Percentiles rank a stretch among this genome's conserved stretches.
Conservation (phyloP, 2,888 invertebrate genomes). For the Dicyrtomina minuta region DNA sequence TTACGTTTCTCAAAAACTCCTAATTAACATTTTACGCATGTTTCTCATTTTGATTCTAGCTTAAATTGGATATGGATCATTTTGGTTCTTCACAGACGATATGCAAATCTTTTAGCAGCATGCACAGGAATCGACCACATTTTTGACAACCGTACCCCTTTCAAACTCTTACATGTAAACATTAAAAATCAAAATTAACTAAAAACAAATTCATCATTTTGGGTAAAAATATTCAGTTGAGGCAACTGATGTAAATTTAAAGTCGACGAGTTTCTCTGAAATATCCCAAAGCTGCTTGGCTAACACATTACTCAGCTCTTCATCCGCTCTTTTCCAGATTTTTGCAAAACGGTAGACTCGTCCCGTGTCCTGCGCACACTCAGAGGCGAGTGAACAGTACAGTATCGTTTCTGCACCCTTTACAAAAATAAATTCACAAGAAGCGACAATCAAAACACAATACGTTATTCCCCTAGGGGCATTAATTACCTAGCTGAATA, state of each 20-base stretch:
- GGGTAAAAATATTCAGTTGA: too few relatives aligned
- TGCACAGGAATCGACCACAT: too few relatives aligned
- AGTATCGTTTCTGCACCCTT: constrained; percentile 21
- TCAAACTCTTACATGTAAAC: too few relatives aligned
- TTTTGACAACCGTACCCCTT: too few relatives aligned
- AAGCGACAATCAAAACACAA: neutral
- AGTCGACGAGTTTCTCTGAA: constrained; percentile 71
- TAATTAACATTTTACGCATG: too few relatives aligned
- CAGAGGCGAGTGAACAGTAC: constrained; percentile 3
- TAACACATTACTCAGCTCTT: neutral
- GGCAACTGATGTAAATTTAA: constrained; percentile 61
- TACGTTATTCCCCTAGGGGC: neutral
- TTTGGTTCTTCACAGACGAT: too few relatives aligned
- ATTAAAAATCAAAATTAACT: too few relatives aligned
- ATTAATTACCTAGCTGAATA: neutral
- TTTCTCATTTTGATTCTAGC: too few relatives aligned
- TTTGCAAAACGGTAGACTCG: constrained; percentile 4
- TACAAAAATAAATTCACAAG: neutral
- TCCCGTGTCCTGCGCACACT: constrained; percentile 18
- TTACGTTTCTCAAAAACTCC: too few relatives aligned
- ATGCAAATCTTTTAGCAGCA: too few relatives aligned
- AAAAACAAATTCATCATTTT: too few relatives aligned
- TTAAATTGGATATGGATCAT: too few relatives aligned
- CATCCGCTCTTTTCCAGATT: neutral
- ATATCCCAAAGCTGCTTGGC: constrained; percentile 67